Evolutionary conservation across 2,888 invertebrate genomes (phyloP).

Genomic region (Branchellion lobata): DNA sequence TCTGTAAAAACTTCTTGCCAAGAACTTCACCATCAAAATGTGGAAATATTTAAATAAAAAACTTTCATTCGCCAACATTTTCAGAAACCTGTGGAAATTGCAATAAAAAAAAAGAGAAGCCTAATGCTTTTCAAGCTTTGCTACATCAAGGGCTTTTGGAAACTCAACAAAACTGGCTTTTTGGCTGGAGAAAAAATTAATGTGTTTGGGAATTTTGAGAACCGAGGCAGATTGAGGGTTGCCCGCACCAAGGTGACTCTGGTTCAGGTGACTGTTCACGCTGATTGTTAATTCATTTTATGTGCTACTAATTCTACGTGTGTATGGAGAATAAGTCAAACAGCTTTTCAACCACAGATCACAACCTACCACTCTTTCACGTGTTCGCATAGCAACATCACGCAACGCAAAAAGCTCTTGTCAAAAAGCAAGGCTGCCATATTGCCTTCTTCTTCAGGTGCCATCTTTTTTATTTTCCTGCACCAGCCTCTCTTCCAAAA

Average conservation of each 20-base stretch:
- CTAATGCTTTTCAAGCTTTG: neutral
- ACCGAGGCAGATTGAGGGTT: neutral
- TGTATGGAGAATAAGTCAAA: no score
- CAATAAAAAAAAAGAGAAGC: neutral
- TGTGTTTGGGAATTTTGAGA: neutral
- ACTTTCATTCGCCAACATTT: neutral
- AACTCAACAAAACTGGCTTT: neutral
- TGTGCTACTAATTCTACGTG: no score
- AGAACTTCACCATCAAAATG: no score
- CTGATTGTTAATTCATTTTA: neutral
- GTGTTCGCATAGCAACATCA: neutral
- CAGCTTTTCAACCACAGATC: no score
- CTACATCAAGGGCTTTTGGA: neutral
- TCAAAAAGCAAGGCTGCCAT: neutral
- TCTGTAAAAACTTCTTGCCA: no score
- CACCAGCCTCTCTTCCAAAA: neutral
- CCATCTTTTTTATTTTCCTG: neutral
- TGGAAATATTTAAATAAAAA: no score
- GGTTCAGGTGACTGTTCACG: neutral
- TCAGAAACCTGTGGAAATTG: neutral
- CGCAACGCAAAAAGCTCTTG: constrained; percentile 5
- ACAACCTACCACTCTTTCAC: neutral
- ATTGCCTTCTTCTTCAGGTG: constrained; percentile 1
- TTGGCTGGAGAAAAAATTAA: neutral
- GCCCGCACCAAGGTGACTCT: neutral